Conservation (phyloP, 1,140 invertebrate species). For the Apis cerana region DNA sequence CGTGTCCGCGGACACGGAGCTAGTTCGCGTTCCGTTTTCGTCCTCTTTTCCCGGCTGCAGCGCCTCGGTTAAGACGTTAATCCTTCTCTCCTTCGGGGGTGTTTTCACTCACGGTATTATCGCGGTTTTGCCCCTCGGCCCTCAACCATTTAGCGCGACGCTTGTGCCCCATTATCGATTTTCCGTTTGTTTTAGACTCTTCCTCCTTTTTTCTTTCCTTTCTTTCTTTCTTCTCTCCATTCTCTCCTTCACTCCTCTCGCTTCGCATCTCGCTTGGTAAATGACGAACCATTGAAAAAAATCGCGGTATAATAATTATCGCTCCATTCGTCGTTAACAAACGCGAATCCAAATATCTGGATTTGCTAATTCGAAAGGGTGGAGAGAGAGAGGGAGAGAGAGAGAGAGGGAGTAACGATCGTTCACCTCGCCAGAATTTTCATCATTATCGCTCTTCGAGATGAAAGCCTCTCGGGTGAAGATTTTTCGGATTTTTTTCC, state of each 20-base stretch:
- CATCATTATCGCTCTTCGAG: slow-evolving; percentile 23
- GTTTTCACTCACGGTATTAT: slow-evolving; percentile 38
- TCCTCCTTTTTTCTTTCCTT: not conserved
- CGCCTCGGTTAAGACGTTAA: slow-evolving; percentile 38
- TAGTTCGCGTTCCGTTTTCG: not conserved
- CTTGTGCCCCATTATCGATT: slow-evolving; percentile 33
- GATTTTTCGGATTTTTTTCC: not conserved
- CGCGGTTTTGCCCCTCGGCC: slow-evolving; percentile 30
- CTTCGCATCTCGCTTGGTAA: slow-evolving; percentile 10
- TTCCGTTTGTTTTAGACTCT: slow-evolving; percentile 35
- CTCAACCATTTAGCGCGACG: slow-evolving; percentile 33
- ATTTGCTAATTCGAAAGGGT: not conserved
- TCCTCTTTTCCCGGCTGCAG: not conserved
- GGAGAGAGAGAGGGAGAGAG: not conserved
- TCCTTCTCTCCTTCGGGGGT: not conserved
- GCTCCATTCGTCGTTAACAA: slow-evolving; percentile 8
- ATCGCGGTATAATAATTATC: slow-evolving; percentile 38
- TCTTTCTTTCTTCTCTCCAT: not conserved
- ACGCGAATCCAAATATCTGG: slow-evolving; percentile 24
- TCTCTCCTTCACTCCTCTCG: no score
- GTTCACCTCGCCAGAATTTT: slow-evolving; percentile 7
- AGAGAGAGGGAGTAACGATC: slow-evolving; percentile 25
- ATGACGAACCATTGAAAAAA: slow-evolving; percentile 17
- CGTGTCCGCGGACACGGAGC: not conserved
- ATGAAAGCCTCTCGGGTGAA: not conserved